Conservation (phyloP, 2,113 vertebrate genomes). For the Desmodus rotundus region DNA sequence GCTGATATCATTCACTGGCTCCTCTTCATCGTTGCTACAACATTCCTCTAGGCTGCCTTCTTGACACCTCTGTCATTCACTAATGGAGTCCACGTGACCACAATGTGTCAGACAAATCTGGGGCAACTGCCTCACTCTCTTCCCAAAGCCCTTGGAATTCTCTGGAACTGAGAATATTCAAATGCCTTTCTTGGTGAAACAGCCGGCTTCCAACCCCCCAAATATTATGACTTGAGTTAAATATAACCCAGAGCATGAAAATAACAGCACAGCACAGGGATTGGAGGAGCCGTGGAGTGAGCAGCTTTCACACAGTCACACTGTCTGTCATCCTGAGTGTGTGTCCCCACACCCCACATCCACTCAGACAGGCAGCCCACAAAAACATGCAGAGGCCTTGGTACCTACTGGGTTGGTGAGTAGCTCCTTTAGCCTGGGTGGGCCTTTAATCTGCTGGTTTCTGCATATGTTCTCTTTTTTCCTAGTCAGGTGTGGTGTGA, state of each 20-base stretch:
- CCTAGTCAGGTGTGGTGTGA: neutral
- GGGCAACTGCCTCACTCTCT: constrained; percentile 65
- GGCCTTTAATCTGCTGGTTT: neutral
- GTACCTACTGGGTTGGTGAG: neutral
- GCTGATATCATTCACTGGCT: constrained; percentile 53
- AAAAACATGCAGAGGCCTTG: fast-evolving
- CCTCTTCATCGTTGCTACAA: constrained; percentile 45
- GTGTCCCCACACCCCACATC: fast-evolving
- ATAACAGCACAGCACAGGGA: neutral
- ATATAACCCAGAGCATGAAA: constrained; percentile 62
- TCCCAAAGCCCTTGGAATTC: constrained; percentile 62
- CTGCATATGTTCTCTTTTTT: neutral
- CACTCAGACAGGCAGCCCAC: neutral
- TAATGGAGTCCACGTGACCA: constrained; percentile 66
- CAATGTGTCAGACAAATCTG: constrained; percentile 74
- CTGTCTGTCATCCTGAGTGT: neutral
- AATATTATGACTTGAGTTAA: constrained; percentile 72
- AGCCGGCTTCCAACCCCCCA: constrained; percentile 63
- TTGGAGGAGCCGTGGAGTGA: neutral
- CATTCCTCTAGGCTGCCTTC: constrained; percentile 62
- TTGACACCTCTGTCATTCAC: constrained; percentile 38
- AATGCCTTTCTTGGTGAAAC: constrained; percentile 68
- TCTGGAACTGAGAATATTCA: constrained; percentile 70
- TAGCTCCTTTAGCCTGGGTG: neutral
- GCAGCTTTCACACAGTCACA: neutral